Conservation (phyloP, 2,888 invertebrate species). For the Brenthis hecate region DNA sequence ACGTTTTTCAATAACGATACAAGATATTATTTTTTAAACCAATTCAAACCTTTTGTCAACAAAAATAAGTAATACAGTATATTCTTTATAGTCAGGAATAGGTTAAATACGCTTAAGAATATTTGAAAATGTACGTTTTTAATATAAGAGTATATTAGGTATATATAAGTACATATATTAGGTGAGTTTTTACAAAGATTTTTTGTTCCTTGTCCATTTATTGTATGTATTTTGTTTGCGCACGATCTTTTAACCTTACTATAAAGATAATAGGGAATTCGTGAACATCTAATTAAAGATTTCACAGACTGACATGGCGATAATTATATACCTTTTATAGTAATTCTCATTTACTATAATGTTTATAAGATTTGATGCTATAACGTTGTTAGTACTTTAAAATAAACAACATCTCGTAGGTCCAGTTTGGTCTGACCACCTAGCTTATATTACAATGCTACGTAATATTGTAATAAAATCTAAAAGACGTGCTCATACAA, state of each 20-base stretch:
- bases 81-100: conserved; percentile 4
- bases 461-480: too few species aligned
- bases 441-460: too few species aligned
- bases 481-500: too few species aligned
- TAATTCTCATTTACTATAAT: conserved; percentile 22
- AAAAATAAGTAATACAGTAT: too few species aligned
- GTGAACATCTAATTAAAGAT: conserved; percentile 59
- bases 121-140: too few species aligned
- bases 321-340: conserved; percentile 35
- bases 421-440: too few species aligned
- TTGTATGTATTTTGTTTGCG: conserved; percentile 40
- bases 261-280: conserved; percentile 54
- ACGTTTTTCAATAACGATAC: not conserved
- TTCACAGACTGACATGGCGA: conserved; percentile 48
- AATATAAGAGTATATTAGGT: too few species aligned
- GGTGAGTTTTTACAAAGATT: conserved; percentile 44
- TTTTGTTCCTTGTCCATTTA: conserved; percentile 53
- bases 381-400: not conserved
- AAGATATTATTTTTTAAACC: too few species aligned
- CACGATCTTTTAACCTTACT: conserved; percentile 50
- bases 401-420: not conserved
- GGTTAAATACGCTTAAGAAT: conserved; percentile 37
- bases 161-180: conserved; percentile 28
- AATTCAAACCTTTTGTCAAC: too few species aligned
- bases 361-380: conserved; percentile 10